Conservation (phyloP, 2,113 vertebrate genomes). For the Naja naja region DNA sequence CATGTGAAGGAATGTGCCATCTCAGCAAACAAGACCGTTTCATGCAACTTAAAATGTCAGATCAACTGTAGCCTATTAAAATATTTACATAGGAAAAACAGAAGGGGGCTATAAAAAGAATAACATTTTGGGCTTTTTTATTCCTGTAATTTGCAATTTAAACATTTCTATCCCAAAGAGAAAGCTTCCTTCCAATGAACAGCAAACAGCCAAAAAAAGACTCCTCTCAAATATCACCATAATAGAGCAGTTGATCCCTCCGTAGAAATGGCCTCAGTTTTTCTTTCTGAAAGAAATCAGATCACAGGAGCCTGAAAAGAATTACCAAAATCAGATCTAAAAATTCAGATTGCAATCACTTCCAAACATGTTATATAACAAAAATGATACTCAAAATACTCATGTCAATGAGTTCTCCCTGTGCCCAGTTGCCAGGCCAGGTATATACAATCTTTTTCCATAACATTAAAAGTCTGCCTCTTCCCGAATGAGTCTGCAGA, state of each 20-base stretch:
- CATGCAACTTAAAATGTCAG: conserved; percentile 47
- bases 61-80: conserved; percentile 49
- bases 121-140: conserved; percentile 7
- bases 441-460: neutral
- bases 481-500: neutral
- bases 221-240: neutral
- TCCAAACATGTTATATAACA: neutral
- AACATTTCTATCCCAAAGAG: conserved; percentile 15
- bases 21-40: conserved; percentile 63
- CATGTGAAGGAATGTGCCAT: conserved; percentile 55
- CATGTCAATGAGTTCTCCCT: neutral
- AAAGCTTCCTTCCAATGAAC: neutral
- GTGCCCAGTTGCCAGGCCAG: neutral
- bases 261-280: neutral
- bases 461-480: neutral
- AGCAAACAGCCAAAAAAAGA: neutral
- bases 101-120: neutral
- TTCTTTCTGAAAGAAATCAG: neutral
- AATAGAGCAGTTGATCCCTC: conserved; percentile 8
- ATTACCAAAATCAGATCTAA: neutral
- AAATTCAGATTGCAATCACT: neutral
- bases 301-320: neutral
- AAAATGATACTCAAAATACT: neutral
- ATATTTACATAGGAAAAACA: conserved; percentile 29
- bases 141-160: neutral